Evolutionary conservation across 2,888 invertebrate species (phyloP), one percentile per base, ranked within the genome.

Genomic region (Agrochola lota): DNA sequence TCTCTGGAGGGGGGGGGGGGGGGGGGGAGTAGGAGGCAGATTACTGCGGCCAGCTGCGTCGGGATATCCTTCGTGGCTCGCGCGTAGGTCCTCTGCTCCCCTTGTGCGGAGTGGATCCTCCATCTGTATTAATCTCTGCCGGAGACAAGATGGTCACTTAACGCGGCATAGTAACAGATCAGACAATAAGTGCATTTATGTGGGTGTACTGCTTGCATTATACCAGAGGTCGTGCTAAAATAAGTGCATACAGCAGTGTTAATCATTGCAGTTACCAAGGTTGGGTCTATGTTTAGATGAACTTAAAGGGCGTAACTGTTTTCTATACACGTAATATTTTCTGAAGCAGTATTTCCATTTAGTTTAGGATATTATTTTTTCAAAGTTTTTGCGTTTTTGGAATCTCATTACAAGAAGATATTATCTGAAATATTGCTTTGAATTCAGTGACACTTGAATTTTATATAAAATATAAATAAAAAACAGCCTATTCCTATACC

Each of bases 141-240:
- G 5, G 17, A 55, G 40, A 62, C 63, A 40, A 75, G 75, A 81
- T 35, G 60, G 9, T 52, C 82, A 85, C 77, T 85, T 72, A 52
- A 55, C 2, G 1, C 67, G 30, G 46, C 46, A 59, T 60, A 40
- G n/a, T 6, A 57, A 68, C 67, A 15, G 57, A 3, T 23, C n/a
- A 30, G 40, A 60, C 35, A 55, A 66, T 74, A 35, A 77, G 46
- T 75, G 86, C 88, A 85, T 7, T 60, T 12, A 57, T 40, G 86
- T 86, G 66, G 88, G 88, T 69, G 83, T 77, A 5, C 9, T 2
- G 30, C 30, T 80, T 85, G 77, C 83, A 79, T 77, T 79, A 87
- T 71, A 63, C 35, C 17, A 59, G 8, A 15, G 7, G 30, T 1
- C 0, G 46, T 77, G 86, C 80, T 80, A 75, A 60, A 85, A 80